Conservation (phyloP, 2,797 vertebrate genomes). For the Craterocephalus amniculus region DNA sequence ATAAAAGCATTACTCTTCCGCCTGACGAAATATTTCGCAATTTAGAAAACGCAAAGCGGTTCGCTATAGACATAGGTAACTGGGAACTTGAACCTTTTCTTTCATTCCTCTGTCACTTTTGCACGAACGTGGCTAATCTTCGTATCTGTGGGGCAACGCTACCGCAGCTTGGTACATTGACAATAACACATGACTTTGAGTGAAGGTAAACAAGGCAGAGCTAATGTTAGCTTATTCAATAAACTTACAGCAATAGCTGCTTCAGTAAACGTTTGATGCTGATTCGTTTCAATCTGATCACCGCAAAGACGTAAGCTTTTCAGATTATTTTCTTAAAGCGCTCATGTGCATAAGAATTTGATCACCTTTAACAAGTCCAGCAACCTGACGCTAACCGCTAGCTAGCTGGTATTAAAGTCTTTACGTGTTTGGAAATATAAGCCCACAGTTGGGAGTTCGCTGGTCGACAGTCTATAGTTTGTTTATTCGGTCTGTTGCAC, state of each 20-base stretch:
- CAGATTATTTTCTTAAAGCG: background rate
- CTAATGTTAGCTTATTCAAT: conserved; percentile 13
- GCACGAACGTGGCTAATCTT: conserved; percentile 21
- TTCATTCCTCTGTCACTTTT: background rate
- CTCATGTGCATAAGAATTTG: conserved; percentile 6
- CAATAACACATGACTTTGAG: conserved; percentile 50
- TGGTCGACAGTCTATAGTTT: background rate
- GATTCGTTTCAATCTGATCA: background rate
- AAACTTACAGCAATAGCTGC: background rate
- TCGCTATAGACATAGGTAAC: conserved; percentile 97
- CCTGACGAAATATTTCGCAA: conserved; percentile 97
- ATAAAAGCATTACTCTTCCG: conserved; percentile 96
- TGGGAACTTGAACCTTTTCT: background rate
- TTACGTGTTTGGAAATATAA: background rate
- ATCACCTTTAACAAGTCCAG: conserved; percentile 36
- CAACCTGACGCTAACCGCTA: conserved; percentile 28
- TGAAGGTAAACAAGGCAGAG: conserved; percentile 45
- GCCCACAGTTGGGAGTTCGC: background rate
- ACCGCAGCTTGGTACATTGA: conserved; percentile 33
- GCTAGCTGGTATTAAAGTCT: conserved; percentile 10
- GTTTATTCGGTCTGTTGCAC: background rate
- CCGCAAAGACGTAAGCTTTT: background rate
- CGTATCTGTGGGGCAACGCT: conserved; percentile 22
- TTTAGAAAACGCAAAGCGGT: conserved; percentile 96
- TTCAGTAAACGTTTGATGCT: background rate